Conservation (phyloP, 2,888 invertebrate species). For the Leucania comma region DNA sequence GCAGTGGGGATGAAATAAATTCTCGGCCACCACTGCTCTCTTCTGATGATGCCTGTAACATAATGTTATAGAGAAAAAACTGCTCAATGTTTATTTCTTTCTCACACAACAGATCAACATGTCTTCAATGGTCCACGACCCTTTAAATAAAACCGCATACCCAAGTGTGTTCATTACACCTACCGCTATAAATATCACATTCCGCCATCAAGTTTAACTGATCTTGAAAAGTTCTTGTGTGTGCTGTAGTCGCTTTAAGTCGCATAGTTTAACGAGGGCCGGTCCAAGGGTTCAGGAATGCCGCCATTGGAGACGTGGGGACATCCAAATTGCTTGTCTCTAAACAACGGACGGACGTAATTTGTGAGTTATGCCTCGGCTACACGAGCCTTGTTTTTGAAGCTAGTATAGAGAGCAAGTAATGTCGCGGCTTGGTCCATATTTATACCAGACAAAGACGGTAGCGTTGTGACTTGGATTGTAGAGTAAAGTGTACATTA, state of each 20-base stretch:
- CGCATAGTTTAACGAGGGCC: conserved; percentile 80
- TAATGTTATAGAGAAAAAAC: not conserved
- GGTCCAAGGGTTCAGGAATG: conserved; percentile 74
- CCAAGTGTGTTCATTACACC: conserved; percentile 43
- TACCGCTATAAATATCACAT: conserved; percentile 40
- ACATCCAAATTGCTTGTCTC: conserved; percentile 82
- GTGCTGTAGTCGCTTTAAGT: conserved; percentile 67
- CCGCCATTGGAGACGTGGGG: conserved; percentile 76
- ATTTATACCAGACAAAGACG: not conserved
- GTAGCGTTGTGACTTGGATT: not conserved
- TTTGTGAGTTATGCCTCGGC: conserved; percentile 71
- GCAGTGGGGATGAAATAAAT: too few species aligned
- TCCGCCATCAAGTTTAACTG: conserved; percentile 51
- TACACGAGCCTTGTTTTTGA: conserved; percentile 1
- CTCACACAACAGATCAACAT: not conserved
- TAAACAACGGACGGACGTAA: conserved; percentile 74
- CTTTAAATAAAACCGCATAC: conserved; percentile 16
- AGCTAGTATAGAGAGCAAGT: not conserved
- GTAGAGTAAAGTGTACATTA: not conserved
- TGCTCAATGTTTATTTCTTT: not conserved
- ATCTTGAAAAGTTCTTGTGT: conserved; percentile 54
- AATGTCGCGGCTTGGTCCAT: too few species aligned
- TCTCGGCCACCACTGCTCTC: too few species aligned
- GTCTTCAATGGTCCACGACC: not conserved
- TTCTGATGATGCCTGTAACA: too few species aligned